These are phyloP conservation scores for Tethya wilhelma DNA, from an alignment of 37 sponge, comb jelly and placozoan species.

Conservation along the genomic window DNA sequence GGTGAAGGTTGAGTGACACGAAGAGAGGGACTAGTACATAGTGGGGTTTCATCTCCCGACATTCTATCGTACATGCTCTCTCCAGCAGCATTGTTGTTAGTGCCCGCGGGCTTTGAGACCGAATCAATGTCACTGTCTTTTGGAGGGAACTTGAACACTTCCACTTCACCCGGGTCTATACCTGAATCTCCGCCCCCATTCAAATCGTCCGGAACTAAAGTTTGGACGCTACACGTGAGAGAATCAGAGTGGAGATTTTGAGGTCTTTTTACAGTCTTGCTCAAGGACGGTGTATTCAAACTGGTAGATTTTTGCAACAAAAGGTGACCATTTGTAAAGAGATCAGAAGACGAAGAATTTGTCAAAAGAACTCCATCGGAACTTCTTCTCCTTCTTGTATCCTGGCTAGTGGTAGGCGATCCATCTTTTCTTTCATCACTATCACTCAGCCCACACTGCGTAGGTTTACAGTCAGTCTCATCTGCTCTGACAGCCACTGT, in stretches of 20 bases:
- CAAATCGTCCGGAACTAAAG: not conserved
- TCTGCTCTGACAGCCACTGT: too few species aligned
- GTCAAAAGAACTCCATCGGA: not conserved
- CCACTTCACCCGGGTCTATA: constrained; percentile 55
- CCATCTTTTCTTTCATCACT: too few species aligned
- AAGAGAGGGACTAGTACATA: not conserved
- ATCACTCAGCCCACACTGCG: too few species aligned
- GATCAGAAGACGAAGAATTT: too few species aligned
- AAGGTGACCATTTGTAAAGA: too few species aligned
- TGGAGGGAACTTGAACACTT: constrained; percentile 22
- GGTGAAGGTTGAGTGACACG: not conserved
- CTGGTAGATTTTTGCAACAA: not conserved
- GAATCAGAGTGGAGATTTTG: not conserved
- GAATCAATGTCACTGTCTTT: not conserved
- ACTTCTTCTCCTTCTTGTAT: too few species aligned
- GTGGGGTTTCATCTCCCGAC: not conserved
- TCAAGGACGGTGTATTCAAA: not conserved
- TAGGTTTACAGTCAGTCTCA: too few species aligned
- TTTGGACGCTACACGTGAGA: constrained; percentile 18
- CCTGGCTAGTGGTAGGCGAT: too few species aligned
- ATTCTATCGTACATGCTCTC: not conserved
- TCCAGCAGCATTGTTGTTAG: too few species aligned
- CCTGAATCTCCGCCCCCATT: constrained; percentile 53
- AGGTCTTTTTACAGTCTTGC: not conserved
- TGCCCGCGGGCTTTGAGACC: too few species aligned